A percentile compares a stretch with the other conserved stretches of the same genome.
phyloP scores from a whole-genome alignment of 2,797 vertebrate genomes.

The Potorous gilbertii region DNA sequence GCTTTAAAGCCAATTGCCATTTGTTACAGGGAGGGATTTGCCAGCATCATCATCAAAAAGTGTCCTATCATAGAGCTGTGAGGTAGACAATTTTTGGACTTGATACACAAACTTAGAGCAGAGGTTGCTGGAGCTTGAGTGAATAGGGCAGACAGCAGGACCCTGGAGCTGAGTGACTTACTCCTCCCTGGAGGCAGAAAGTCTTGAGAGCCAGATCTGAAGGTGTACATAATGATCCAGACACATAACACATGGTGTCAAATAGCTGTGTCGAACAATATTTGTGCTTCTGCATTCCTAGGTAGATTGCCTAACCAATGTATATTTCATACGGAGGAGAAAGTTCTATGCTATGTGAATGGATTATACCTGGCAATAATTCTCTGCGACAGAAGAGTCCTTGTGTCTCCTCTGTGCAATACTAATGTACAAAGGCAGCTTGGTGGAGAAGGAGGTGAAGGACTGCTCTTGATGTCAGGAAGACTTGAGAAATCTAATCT shows the following conservation, averaged over 20 bases:
- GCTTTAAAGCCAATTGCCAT: not conserved
- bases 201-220: not conserved
- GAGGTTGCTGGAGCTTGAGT: not conserved
- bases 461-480: not conserved
- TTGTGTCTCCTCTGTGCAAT: not conserved
- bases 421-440: not conserved
- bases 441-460: not conserved
- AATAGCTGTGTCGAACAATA: not conserved
- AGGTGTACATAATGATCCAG: not conserved
- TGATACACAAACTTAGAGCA: not conserved
- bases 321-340: not conserved
- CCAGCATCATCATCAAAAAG: not conserved
- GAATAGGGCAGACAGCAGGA: not conserved
- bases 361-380: not conserved
- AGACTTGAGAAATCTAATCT: not conserved
- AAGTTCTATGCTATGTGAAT: not conserved
- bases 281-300: not conserved
- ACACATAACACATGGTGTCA: not conserved
- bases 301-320: not conserved
- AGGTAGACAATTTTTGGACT: not conserved
- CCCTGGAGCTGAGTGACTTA: not conserved
- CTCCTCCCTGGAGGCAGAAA: not conserved
- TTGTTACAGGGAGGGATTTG: not conserved
- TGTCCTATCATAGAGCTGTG: not conserved
- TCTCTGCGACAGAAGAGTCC: not conserved